Percentiles rank a stretch among this genome's conserved stretches.
Evolutionary conservation across 2,888 invertebrate species (phyloP).

Genomic region (Lagria hirta): DNA sequence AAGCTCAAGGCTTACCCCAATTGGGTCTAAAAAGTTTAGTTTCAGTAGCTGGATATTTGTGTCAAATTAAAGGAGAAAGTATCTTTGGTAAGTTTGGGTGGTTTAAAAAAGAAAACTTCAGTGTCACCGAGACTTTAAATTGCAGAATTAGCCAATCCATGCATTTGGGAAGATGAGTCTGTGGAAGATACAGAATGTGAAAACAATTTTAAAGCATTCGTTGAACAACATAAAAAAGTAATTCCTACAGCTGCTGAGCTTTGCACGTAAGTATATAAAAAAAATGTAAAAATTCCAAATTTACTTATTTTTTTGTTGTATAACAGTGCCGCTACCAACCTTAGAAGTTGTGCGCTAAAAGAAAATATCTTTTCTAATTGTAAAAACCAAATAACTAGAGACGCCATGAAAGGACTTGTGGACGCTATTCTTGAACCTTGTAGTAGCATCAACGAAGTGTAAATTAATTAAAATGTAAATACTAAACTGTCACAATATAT

Average conservation of each 20-base stretch:
- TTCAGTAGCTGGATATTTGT: slow-evolving; percentile 8
- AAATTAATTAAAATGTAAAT: no score
- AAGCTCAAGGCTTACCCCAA: slow-evolving; percentile 11
- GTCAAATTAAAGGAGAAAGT: slow-evolving; percentile 14
- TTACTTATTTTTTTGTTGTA: no score
- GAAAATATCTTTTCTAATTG: neutral
- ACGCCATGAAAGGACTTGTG: neutral
- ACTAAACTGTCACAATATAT: no score
- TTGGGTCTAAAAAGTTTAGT: slow-evolving; percentile 14
- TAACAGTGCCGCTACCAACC: neutral
- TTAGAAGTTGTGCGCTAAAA: neutral
- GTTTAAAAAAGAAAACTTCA: no score
- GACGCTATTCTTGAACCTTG: slow-evolving; percentile 11
- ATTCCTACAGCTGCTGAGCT: no score
- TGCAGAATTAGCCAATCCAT: neutral
- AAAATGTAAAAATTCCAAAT: no score
- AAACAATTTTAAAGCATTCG: no score
- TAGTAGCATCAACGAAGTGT: slow-evolving; percentile 10
- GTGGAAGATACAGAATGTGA: no score
- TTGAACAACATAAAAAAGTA: no score
- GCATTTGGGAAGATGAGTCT: neutral
- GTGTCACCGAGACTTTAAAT: no score
- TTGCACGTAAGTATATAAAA: no score
- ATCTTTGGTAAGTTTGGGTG: slow-evolving; percentile 17
- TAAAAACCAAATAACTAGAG: neutral